These are phyloP conservation scores for Phaethon lepturus DNA, from an alignment of 2,113 vertebrate genomes.

Conservation along the genomic window DNA sequence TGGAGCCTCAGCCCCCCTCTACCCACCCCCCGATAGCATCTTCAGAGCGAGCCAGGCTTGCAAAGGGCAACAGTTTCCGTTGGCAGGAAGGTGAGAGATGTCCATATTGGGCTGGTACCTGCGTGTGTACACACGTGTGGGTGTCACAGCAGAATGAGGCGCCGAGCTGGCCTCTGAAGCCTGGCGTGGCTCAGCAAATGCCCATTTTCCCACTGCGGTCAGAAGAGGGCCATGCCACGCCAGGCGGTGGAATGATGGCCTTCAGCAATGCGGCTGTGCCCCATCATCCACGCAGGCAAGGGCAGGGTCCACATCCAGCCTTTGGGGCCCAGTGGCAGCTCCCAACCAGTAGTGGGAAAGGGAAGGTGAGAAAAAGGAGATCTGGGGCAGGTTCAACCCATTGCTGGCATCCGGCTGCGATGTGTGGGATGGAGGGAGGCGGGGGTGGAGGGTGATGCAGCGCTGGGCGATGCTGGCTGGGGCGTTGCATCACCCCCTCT, in stretches of 20 bases:
- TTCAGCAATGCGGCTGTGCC: neutral
- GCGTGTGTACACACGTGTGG: neutral
- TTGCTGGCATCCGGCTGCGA: neutral
- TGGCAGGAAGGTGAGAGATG: constrained; percentile 33
- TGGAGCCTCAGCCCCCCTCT: neutral
- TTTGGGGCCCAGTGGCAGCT: neutral
- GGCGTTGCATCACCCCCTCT: neutral
- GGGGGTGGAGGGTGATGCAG: neutral
- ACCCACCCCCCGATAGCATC: constrained; percentile 50
- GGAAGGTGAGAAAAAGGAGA: neutral
- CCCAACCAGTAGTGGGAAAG: neutral
- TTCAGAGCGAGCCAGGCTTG: neutral
- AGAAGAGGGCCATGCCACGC: fast-evolving
- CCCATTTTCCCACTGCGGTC: neutral
- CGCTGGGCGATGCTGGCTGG: fast-evolving
- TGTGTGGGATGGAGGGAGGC: neutral
- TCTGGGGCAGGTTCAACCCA: neutral
- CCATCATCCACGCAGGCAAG: fast-evolving
- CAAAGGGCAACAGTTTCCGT: constrained; percentile 54
- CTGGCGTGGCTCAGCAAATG: neutral
- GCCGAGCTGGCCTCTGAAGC: neutral
- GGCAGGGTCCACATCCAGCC: neutral
- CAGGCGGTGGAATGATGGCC: fast-evolving
- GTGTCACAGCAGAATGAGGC: neutral
- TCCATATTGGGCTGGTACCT: neutral